These are phyloP conservation scores for Cercopithecus petaurista DNA, from an alignment of 2,797 vertebrate genomes.

Conservation along the genomic window DNA sequence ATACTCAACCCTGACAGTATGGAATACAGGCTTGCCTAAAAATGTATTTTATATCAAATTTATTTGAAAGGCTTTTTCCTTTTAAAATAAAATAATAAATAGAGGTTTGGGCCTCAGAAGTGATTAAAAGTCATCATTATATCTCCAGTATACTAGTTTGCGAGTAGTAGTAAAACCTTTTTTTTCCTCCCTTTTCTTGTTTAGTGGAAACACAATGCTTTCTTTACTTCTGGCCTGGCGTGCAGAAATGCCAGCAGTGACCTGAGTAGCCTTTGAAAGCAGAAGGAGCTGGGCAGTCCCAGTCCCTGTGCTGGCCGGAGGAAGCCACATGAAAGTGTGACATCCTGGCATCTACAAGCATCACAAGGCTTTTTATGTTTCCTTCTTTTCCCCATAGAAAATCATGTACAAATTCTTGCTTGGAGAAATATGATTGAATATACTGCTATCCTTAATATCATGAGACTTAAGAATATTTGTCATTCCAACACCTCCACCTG, in stretches of 20 bases:
- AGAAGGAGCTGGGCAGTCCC: neutral
- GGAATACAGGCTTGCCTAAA: neutral
- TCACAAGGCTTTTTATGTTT: neutral
- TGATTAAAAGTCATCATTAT: neutral
- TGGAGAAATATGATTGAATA: neutral
- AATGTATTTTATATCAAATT: neutral
- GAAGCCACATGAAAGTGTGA: neutral
- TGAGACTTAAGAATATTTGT: neutral
- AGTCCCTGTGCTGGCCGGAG: neutral
- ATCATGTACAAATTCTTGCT: neutral
- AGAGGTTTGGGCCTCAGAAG: neutral
- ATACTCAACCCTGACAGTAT: neutral
- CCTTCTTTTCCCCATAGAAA: neutral
- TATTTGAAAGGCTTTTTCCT: neutral
- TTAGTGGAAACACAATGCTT: neutral
- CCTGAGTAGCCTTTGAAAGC: neutral
- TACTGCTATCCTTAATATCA: neutral
- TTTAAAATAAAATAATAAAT: slow-evolving; percentile 19
- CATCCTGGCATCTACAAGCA: neutral
- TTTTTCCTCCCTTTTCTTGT: neutral
- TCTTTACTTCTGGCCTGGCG: neutral
- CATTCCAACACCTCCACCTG: neutral
- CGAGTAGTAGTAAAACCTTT: neutral
- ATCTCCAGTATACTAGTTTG: neutral
- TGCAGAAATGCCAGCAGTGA: neutral